Conservation (phyloP, 2,888 invertebrate genomes). For the Boloria selene region DNA sequence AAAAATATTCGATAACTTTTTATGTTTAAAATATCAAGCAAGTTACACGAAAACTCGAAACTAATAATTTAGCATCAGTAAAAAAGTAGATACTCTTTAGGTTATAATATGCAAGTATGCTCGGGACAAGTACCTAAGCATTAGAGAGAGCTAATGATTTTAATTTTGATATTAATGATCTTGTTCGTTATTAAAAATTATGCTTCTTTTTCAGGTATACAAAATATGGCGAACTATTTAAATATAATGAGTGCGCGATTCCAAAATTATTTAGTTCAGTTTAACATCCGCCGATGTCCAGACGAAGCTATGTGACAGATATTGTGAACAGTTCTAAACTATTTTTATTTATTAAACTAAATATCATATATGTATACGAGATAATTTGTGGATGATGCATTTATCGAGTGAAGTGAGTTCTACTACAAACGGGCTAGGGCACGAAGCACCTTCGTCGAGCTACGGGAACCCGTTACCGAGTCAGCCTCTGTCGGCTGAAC, state of each 20-base stretch:
- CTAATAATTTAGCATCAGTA: too few species aligned
- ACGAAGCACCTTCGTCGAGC: conserved; percentile 76
- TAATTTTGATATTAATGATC: too few species aligned
- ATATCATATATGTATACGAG: conserved; percentile 40
- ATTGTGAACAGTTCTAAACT: conserved; percentile 49
- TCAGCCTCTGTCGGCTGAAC: conserved; percentile 89
- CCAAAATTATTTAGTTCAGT: conserved; percentile 39
- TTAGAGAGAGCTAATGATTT: too few species aligned
- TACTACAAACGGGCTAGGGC: conserved; percentile 83
- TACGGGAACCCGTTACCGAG: conserved; percentile 72
- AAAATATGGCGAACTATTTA: conserved; percentile 23
- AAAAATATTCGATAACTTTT: too few species aligned
- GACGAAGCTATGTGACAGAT: conserved; percentile 66
- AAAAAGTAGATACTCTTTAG: too few species aligned
- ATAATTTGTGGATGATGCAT: conserved; percentile 83
- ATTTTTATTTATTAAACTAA: conserved; percentile 38
- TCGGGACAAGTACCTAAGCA: too few species aligned
- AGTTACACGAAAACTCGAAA: too few species aligned
- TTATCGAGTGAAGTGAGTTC: conserved; percentile 90
- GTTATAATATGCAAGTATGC: too few species aligned
- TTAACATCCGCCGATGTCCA: conserved; percentile 37
- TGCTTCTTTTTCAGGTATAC: conserved; percentile 38
- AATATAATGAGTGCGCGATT: conserved; percentile 26
- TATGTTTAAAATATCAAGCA: too few species aligned
- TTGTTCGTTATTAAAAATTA: neutral